These are phyloP conservation scores for Tricholauxania praeusta DNA, from an alignment of 2,888 invertebrate species.

Conservation along the genomic window DNA sequence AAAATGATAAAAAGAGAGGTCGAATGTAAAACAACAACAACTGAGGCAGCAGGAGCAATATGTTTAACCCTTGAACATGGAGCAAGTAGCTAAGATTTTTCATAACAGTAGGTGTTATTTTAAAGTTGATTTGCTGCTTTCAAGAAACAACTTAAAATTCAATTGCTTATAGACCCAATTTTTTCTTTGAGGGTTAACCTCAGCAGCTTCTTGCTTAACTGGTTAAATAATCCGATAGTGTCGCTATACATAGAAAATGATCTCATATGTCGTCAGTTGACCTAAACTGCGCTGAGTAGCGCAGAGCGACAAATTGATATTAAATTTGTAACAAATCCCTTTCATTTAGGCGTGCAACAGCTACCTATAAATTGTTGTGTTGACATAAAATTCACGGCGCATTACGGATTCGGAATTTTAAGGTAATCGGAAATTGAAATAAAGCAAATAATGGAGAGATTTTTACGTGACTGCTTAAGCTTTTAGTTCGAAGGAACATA, in stretches of 20 bases:
- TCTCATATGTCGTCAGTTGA: neutral
- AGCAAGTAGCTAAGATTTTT: too few relatives aligned
- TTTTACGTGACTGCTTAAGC: neutral
- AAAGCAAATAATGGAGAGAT: neutral
- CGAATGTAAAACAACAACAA: conserved; percentile 6
- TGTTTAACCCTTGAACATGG: neutral
- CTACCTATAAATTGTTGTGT: conserved; percentile 15
- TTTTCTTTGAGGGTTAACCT: too few relatives aligned
- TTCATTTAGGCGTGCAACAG: conserved; percentile 18
- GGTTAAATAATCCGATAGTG: neutral
- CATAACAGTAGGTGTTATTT: too few relatives aligned
- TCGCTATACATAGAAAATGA: too few relatives aligned
- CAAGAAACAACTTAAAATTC: too few relatives aligned
- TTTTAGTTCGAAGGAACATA: neutral
- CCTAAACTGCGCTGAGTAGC: neutral
- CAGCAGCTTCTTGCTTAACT: neutral
- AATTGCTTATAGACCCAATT: too few relatives aligned
- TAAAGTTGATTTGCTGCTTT: too few relatives aligned
- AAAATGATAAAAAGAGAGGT: conserved; percentile 20
- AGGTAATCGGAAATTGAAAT: conserved; percentile 15
- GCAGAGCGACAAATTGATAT: conserved; percentile 26
- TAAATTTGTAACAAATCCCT: conserved; percentile 30
- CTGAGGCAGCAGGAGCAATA: conserved; percentile 6
- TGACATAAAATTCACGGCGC: conserved; percentile 19
- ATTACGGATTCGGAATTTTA: conserved; percentile 1